Evolutionary conservation across 2,113 vertebrate genomes (phyloP).

Genomic region (Apeltes quadracus): DNA sequence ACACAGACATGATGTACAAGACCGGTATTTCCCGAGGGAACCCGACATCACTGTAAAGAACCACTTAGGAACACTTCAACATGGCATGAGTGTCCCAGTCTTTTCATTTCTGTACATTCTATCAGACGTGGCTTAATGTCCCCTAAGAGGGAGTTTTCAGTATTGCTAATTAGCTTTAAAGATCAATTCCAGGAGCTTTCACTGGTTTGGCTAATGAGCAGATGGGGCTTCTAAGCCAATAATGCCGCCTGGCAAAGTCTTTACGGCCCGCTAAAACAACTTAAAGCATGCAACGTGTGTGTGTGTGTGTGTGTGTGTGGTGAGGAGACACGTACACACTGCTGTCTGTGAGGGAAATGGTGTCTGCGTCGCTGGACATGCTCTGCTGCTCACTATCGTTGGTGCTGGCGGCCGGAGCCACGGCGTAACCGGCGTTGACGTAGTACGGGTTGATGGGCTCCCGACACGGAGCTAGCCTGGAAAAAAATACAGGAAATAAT

Average conservation of each 20-base stretch:
- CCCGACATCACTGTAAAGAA: not conserved
- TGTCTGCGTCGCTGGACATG: constrained; percentile 97
- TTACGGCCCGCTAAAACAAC: not conserved
- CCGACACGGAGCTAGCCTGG: constrained; percentile 79
- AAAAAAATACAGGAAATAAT: constrained; percentile 12
- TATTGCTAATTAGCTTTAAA: constrained; percentile 19
- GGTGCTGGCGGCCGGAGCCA: constrained; percentile 92
- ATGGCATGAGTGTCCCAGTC: not conserved
- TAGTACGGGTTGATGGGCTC: constrained; percentile 93
- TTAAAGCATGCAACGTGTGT: not conserved
- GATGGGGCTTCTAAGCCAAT: not conserved
- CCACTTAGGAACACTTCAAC: constrained; percentile 1
- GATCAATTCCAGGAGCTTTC: constrained; percentile 15
- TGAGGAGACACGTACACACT: constrained; percentile 84
- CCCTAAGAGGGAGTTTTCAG: not conserved
- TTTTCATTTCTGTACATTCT: not conserved
- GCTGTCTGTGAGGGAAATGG: constrained; percentile 94
- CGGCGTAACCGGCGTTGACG: constrained; percentile 88
- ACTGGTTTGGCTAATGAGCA: constrained; percentile 28
- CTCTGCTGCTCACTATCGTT: constrained; percentile 99
- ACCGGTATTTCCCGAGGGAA: no score
- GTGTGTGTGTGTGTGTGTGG: constrained; percentile 48
- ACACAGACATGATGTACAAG: constrained; percentile 38
- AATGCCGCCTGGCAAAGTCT: not conserved
- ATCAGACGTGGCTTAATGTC: not conserved